Base-by-base conservation (phyloP, 2,888 invertebrate genomes). In the Meghimatium bilineatum region DNA sequence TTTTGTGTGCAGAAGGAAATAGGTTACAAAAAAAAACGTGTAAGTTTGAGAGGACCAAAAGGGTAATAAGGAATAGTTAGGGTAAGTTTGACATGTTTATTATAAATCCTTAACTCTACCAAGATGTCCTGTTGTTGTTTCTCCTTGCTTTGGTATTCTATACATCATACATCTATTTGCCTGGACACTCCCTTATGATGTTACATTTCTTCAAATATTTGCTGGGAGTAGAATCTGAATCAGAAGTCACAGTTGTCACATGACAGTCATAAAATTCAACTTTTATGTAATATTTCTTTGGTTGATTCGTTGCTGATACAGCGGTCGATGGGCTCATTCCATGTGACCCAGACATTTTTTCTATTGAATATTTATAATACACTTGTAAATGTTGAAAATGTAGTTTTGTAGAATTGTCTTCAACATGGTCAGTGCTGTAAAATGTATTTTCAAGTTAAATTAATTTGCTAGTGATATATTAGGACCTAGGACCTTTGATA, bases 121-220 rank as follows among this genome's bases (percentile, higher is more conserved):
- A 84, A 93, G 95, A 95, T 93, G 93, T 94, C 69, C 92, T 95
- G 82, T 91, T 95, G 17, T 87, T 95, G 20, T 90, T 94, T 3
- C 93, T 95, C 83, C 88, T 95, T 77, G 93, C 94, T 0, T 94
- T 95, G 86, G 93, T 95, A 38, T 91, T 95, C 32, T 95, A 95
- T 90, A 95, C 95, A 1, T 94, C 95, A 44, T 95, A 94, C 88
- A 93, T 95, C 6, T 95, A 95, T 88, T 92, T 95, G 85, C 95
- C 95, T 0, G 94, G 94, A 74, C 95, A 95, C 88, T 94, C 95
- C 10, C 80, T 89, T 56, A 92, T 90, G 90, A 86, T 90, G 87
- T 80, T 89, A 63, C 87, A 89, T 34, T 90, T 90, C 82, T 85
- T 89, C 63, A 87, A 88, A 74, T 85, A 88, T 60, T 26, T 88